phyloP scores from a whole-genome alignment of 2,113 vertebrate species.

The Athene cunicularia region DNA sequence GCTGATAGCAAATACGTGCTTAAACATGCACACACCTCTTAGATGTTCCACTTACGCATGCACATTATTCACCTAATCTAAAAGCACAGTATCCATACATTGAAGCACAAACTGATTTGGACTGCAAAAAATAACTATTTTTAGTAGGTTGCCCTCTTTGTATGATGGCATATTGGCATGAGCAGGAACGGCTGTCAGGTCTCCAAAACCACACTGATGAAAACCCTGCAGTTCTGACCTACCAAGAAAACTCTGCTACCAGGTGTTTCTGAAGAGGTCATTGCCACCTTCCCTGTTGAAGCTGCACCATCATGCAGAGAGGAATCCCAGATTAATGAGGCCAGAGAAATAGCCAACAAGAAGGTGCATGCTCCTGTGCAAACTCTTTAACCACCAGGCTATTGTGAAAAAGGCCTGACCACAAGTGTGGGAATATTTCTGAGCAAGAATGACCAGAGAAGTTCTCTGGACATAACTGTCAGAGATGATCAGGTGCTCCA shows the following conservation, averaged over 20 bases:
- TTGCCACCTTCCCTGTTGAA: not conserved
- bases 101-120: not conserved
- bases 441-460: not conserved
- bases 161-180: not conserved
- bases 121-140: not conserved
- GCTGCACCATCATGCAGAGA: not conserved
- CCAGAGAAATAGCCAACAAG: not conserved
- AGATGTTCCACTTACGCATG: not conserved
- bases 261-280: not conserved
- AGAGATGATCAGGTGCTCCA: not conserved
- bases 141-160: not conserved
- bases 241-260: not conserved
- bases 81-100: not conserved
- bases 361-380: not conserved
- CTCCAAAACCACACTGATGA: not conserved
- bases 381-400: not conserved
- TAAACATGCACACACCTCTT: rapidly evolving
- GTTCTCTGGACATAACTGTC: not conserved
- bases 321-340: not conserved
- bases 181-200: not conserved
- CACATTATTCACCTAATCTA: not conserved
- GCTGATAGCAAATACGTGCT: not conserved
- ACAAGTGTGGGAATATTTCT: not conserved
- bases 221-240: not conserved
- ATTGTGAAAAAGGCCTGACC: not conserved